These are phyloP conservation scores for Urosaurus nigricauda DNA, from an alignment of 2,797 vertebrate genomes.

Conservation along the genomic window DNA sequence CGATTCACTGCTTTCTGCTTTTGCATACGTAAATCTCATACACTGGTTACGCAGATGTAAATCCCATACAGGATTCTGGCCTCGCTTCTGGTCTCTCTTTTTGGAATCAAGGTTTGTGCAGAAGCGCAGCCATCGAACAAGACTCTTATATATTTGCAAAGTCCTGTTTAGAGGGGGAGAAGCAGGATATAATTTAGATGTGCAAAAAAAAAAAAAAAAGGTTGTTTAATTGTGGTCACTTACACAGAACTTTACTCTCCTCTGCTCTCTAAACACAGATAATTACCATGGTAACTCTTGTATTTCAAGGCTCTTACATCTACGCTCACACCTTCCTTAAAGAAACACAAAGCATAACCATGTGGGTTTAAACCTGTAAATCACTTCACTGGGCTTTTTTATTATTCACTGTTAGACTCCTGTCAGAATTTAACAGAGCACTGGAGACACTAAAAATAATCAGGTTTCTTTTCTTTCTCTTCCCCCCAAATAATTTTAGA, in stretches of 20 bases:
- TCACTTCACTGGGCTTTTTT: slow-evolving; percentile 72
- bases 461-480: slow-evolving; percentile 45
- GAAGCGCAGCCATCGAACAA: not conserved
- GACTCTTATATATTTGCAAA: slow-evolving; percentile 20
- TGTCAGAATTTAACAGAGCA: slow-evolving; percentile 75
- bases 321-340: slow-evolving; percentile 82
- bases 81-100: not conserved
- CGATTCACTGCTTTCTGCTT: too few species aligned
- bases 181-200: slow-evolving; percentile 76
- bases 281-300: slow-evolving; percentile 82
- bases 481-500: slow-evolving; percentile 55
- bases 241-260: slow-evolving; percentile 79
- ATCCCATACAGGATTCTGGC: not conserved
- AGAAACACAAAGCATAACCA: slow-evolving; percentile 81
- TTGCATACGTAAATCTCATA: not conserved
- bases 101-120: slow-evolving; percentile 1
- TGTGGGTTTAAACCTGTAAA: slow-evolving; percentile 75
- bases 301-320: slow-evolving; percentile 76
- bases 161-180: slow-evolving; percentile 30
- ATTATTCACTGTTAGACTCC: slow-evolving; percentile 78
- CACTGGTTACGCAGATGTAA: too few species aligned
- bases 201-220: slow-evolving; percentile 75
- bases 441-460: slow-evolving; percentile 70
- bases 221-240: slow-evolving; percentile 76
- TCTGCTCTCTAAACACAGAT: slow-evolving; percentile 84